These are phyloP conservation scores for Pristionchus fissidentatus DNA, from an alignment of 2,888 invertebrate species.

Conservation along the genomic window DNA sequence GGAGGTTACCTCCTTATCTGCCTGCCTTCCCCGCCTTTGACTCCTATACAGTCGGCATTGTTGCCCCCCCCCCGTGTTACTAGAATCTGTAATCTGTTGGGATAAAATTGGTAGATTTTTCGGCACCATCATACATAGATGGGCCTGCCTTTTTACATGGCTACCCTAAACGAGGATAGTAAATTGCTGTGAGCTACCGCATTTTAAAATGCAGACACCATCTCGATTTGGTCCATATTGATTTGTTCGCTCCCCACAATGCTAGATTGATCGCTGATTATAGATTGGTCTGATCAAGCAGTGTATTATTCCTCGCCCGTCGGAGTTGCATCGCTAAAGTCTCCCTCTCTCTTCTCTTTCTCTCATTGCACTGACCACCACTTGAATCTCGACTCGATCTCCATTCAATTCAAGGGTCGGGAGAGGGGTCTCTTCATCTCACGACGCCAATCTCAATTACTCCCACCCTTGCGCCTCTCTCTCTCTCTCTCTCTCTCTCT, in stretches of 20 bases:
- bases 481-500: background rate
- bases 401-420: too few relatives aligned
- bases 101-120: too few relatives aligned
- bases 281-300: background rate
- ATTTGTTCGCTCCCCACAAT: too few relatives aligned
- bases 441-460: conserved; percentile 15
- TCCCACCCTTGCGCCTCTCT: background rate
- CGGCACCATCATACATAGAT: too few relatives aligned
- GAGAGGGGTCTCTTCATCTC: conserved; percentile 19
- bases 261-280: background rate
- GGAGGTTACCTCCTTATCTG: background rate
- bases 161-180: too few relatives aligned
- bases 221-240: too few relatives aligned
- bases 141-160: too few relatives aligned
- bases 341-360: background rate
- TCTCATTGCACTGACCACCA: background rate
- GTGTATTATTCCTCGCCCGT: background rate
- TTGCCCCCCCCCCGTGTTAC: too few relatives aligned
- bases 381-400: background rate
- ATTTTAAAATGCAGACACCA: too few relatives aligned
- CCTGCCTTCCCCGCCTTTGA: background rate
- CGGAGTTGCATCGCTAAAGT: background rate
- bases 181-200: too few relatives aligned
- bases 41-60: background rate
- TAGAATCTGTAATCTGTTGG: too few relatives aligned